Evolutionary conservation across 2,797 vertebrate genomes (phyloP).

Genomic region (Oceanodroma leucorhoa): DNA sequence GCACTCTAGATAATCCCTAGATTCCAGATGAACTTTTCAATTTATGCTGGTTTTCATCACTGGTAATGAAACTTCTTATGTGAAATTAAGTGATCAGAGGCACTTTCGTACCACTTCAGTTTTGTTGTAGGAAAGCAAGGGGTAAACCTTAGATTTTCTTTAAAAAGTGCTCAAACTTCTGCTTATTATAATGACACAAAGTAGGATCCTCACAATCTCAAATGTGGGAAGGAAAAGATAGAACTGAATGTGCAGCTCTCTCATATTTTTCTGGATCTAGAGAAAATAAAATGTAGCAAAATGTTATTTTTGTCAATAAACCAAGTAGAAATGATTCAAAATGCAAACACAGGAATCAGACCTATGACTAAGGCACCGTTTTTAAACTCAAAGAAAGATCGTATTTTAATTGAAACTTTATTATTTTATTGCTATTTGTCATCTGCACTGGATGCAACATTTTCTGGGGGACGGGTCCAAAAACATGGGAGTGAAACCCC

Average conservation of each 20-base stretch:
- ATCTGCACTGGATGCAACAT: not conserved
- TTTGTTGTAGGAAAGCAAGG: not conserved
- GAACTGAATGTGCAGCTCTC: not conserved
- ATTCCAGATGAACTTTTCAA: not conserved
- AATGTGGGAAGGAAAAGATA: not conserved
- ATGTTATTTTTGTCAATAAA: slow-evolving; percentile 34
- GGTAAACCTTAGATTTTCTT: not conserved
- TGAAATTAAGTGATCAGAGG: not conserved
- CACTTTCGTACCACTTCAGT: not conserved
- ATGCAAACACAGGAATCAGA: slow-evolving; percentile 5
- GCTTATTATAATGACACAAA: not conserved
- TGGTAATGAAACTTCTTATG: not conserved
- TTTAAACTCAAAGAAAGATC: slow-evolving; percentile 8
- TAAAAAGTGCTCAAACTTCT: not conserved
- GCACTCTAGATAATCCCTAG: not conserved
- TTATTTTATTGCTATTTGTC: not conserved
- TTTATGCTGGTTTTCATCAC: not conserved
- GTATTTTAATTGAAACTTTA: not conserved
- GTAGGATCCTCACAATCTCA: not conserved
- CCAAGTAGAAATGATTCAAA: slow-evolving; percentile 39
- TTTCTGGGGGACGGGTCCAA: not conserved
- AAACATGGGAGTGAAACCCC: not conserved
- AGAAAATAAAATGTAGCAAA: slow-evolving; percentile 10
- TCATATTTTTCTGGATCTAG: not conserved
- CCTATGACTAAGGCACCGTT: slow-evolving; percentile 23